Conservation (phyloP, 2,797 vertebrate species). For the Atherinosoma microstoma region DNA sequence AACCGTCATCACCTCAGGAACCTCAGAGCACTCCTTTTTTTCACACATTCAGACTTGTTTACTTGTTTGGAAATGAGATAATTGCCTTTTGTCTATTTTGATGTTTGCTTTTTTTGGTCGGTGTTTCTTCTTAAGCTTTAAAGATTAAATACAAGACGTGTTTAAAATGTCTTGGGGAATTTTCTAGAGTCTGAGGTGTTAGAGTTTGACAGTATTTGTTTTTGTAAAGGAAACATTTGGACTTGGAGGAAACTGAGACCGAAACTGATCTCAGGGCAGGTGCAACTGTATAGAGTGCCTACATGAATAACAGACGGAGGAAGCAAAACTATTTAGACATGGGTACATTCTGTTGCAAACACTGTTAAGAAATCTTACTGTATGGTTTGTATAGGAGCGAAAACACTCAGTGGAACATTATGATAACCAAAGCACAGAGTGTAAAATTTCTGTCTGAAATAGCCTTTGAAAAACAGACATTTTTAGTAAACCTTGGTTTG, state of each 20-base stretch:
- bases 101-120: neutral
- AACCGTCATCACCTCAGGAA: neutral
- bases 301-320: constrained; percentile 61
- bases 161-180: neutral
- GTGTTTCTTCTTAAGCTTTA: neutral
- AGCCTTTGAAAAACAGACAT: neutral
- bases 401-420: neutral
- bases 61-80: constrained; percentile 26
- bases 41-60: constrained; percentile 41
- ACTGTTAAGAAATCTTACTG: constrained; percentile 5
- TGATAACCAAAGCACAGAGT: neutral
- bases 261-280: constrained; percentile 79
- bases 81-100: constrained; percentile 6
- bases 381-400: constrained; percentile 2
- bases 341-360: constrained; percentile 10
- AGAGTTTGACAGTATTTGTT: constrained; percentile 44
- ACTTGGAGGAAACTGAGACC: constrained; percentile 81
- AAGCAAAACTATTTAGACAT: constrained; percentile 65
- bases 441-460: constrained; percentile 1
- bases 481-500: neutral
- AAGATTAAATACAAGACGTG: neutral
- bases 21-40: neutral
- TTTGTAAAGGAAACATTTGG: constrained; percentile 25
- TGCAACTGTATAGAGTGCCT: constrained; percentile 59
- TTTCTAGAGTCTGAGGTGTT: constrained; percentile 17